Evolutionary conservation across 2,797 vertebrate genomes (phyloP).

Genomic region (Dicrostonyx torquatus): DNA sequence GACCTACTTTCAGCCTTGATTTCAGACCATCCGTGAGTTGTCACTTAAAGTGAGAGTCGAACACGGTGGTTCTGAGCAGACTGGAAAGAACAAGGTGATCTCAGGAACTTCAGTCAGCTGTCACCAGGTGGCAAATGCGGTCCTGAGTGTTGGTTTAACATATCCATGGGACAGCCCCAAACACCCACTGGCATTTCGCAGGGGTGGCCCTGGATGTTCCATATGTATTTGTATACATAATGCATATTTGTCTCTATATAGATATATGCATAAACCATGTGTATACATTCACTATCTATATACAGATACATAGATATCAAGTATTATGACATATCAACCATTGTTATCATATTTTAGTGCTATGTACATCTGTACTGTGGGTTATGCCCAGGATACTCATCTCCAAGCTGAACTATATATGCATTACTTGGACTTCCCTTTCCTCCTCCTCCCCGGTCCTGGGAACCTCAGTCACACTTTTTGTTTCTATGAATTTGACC

Average conservation of each 20-base stretch:
- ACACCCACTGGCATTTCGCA: not conserved
- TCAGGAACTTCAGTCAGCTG: not conserved
- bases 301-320: not conserved
- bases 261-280: no score
- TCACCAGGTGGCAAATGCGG: no score
- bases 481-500: not conserved
- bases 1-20: not conserved
- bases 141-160: no score
- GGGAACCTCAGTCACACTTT: not conserved
- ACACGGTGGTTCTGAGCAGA: no score
- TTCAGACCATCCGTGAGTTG: not conserved
- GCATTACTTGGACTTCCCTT: accelerated
- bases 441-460: accelerated
- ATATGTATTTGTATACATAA: not conserved
- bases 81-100: not conserved
- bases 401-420: not conserved
- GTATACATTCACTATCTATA: not conserved
- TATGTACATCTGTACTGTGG: no score
- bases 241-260: not conserved
- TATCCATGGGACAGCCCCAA: not conserved
- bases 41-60: not conserved
- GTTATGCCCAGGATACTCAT: not conserved
- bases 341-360: not conserved
- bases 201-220: accelerated
- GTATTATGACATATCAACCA: no score